Conservation (phyloP, 1,140 invertebrate genomes). For the Rhyzopertha dominica region DNA sequence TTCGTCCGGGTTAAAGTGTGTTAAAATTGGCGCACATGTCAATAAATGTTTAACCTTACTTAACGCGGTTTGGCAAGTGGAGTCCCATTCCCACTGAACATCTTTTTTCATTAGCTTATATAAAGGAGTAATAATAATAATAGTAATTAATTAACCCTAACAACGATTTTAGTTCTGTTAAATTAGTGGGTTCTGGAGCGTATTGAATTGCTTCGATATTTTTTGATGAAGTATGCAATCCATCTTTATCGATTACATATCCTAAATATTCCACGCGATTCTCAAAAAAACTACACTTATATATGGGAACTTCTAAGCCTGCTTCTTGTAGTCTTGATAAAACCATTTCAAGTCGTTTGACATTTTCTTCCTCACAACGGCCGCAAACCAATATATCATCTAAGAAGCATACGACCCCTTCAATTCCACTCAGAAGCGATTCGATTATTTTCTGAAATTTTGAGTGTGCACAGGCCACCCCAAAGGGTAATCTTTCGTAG, state of each 20-base stretch:
- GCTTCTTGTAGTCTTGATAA: conserved; percentile 23
- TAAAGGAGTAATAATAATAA: conserved; percentile 30
- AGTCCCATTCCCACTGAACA: conserved; percentile 39
- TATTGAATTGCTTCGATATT: too few species aligned
- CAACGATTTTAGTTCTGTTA: too few species aligned
- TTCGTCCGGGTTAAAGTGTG: conserved; percentile 17
- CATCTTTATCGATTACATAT: conserved; percentile 31
- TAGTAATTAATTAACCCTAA: conserved; percentile 38
- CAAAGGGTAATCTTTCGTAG: conserved; percentile 46
- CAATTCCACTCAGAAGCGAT: conserved; percentile 13
- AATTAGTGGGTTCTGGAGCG: too few species aligned
- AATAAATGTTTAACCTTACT: conserved; percentile 27
- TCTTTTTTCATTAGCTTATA: conserved; percentile 30
- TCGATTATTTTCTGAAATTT: conserved; percentile 14
- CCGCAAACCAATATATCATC: conserved; percentile 42
- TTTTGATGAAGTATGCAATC: conserved; percentile 31
- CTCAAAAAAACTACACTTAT: conserved; percentile 33
- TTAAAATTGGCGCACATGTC: conserved; percentile 21
- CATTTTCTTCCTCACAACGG: conserved; percentile 23
- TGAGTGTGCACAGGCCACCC: conserved; percentile 35
- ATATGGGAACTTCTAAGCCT: conserved; percentile 26
- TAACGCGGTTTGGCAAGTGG: conserved; percentile 22
- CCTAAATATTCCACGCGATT: too few species aligned
- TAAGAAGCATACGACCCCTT: conserved; percentile 32
- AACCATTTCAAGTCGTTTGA: conserved; percentile 11